Evolutionary conservation across 2,888 invertebrate genomes (phyloP).

Genomic region (Pelosia muscerda): DNA sequence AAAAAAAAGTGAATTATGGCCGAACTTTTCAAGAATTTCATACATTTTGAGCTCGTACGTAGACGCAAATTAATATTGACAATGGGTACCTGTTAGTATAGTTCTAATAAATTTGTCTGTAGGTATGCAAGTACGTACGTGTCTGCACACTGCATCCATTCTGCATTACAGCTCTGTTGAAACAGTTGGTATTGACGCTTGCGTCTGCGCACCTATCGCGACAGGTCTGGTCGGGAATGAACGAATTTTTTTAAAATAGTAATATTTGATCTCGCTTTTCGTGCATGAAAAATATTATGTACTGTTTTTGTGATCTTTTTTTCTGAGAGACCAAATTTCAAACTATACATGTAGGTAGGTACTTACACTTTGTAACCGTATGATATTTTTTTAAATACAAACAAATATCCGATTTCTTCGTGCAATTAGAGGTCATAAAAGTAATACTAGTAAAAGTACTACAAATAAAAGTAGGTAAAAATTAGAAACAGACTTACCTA

Average conservation of each 20-base stretch:
- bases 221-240: slow-evolving; percentile 12
- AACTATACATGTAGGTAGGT: background rate
- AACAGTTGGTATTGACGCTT: slow-evolving; percentile 43
- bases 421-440: too few species aligned
- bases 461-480: too few species aligned
- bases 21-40: too few species aligned
- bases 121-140: background rate
- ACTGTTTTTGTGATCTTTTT: too few species aligned
- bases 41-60: too few species aligned
- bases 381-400: too few species aligned
- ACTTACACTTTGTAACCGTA: too few species aligned
- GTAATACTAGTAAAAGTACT: too few species aligned
- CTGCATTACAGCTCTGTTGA: slow-evolving; percentile 40
- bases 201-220: slow-evolving; percentile 30
- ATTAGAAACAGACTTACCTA: background rate
- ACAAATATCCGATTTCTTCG: background rate
- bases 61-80: too few species aligned
- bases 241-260: slow-evolving; percentile 11
- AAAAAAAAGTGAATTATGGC: too few species aligned
- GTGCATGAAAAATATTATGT: background rate
- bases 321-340: background rate
- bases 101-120: background rate
- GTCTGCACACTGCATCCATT: slow-evolving; percentile 27
- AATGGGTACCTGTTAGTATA: background rate
- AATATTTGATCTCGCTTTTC: slow-evolving; percentile 1